Evolutionary conservation across 1,140 invertebrate genomes (phyloP).

Genomic region (Onthophagus taurus): DNA sequence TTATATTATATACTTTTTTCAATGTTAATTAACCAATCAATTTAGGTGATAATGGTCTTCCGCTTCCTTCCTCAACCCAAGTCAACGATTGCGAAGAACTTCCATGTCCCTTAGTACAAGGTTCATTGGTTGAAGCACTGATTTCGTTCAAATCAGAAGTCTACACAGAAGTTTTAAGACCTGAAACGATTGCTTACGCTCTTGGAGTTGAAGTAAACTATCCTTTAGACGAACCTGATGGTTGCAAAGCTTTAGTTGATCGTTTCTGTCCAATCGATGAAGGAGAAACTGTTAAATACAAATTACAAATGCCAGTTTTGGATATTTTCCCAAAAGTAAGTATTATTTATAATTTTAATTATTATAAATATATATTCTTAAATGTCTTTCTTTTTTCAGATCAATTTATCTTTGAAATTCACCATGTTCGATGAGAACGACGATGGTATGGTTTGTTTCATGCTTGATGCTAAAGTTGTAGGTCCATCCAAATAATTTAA

Average conservation of each 20-base stretch:
- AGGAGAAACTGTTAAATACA: conserved; percentile 9
- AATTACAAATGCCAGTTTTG: conserved; percentile 5
- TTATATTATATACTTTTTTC: not conserved
- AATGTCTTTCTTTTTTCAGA: conserved; percentile 7
- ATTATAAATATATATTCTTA: too few relatives aligned
- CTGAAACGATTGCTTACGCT: conserved; percentile 2
- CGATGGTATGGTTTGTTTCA: not conserved
- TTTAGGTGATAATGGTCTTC: conserved; percentile 2
- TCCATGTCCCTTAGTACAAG: not conserved
- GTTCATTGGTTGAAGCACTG: not conserved
- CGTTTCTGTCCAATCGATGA: conserved; percentile 7
- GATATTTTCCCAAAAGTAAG: conserved; percentile 7
- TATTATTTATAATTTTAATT: too few relatives aligned
- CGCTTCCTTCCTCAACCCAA: not conserved
- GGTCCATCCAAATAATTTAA: not conserved
- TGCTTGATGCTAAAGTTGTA: not conserved
- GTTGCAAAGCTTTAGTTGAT: conserved; percentile 3
- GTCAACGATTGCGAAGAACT: conserved; percentile 2
- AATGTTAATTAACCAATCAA: not conserved
- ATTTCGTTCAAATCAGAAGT: not conserved
- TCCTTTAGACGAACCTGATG: conserved; percentile 5
- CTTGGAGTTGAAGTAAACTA: not conserved
- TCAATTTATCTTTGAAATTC: not conserved
- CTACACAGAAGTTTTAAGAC: not conserved
- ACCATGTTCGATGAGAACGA: not conserved